Base-by-base conservation (phyloP, 2,797 vertebrate species). In the Syngnathus rostellatus region DNA sequence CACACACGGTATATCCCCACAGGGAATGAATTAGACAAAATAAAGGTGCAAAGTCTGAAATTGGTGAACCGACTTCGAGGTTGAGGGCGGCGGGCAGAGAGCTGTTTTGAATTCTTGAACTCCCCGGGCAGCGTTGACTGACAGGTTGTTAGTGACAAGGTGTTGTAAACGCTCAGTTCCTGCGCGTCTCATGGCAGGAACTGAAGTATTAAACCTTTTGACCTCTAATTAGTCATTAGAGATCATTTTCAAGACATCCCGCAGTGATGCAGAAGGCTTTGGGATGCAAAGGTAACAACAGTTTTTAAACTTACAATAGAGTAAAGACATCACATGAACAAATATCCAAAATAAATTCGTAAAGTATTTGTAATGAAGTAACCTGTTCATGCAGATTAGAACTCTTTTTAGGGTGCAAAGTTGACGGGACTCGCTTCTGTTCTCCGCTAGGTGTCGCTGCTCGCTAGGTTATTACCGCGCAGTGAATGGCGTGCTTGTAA, bases 141-240 rank as follows among this genome's bases (percentile, higher is more conserved):
- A 85, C 89, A 86, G 78, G 79, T 85, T 88, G 87, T 86, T 79
- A 82, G 76, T 76, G 75, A 78, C 74, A 82, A 81, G 78, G 81
- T 82, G 82, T 69, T 77, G 83, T 89, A 89, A 89, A 90, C 87
- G 78, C 80, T 78, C 72, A 74, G 77, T 87, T 89, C 86, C 87
- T 88, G 81, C 76, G 78, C 72, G 69, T 75, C 75, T 75, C 71
- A 63, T 57, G 63, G 70, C 81, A 88, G 86, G 86, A 90, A 87
- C 84, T 86, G 75, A 86, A 83, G 60, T 41, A 23, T 62, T 76
- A 75, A 82, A 84, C 85, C 82, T 72, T 72, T 87, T 41, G 64
- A 43, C 40, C 60, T 59, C 37, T 38, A 61, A 61, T 61, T 61
- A 61, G 6, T 62, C 11, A 25, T 62, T 31, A 45, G n/a, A 62